Evolutionary conservation across 1,140 invertebrate species (phyloP).

Genomic region (Trichomalopsis sarcophagae): DNA sequence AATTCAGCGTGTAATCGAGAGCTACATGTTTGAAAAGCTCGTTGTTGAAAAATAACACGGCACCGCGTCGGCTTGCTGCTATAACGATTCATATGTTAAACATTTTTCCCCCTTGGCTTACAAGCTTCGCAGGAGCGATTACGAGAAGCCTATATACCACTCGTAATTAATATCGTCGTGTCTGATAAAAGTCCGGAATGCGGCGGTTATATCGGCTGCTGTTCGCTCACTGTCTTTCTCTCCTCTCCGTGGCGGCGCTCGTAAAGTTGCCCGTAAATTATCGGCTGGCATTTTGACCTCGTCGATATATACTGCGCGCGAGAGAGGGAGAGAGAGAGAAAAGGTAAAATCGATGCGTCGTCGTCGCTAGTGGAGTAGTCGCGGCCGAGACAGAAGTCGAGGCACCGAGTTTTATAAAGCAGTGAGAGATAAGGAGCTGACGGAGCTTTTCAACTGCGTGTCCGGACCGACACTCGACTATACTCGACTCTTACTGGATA

Average conservation of each 20-base stretch:
- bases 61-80: no score
- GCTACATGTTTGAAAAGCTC: no score
- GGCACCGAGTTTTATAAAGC: constrained; percentile 2
- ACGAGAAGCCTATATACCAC: no score
- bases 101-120: neutral
- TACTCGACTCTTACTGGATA: neutral
- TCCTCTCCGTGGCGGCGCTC: neutral
- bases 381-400: neutral
- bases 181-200: constrained; percentile 28
- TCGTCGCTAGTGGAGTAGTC: constrained; percentile 2
- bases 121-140: neutral
- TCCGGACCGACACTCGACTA: neutral
- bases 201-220: neutral
- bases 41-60: no score
- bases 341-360: constrained; percentile 34
- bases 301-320: neutral
- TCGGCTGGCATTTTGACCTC: constrained; percentile 41
- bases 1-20: neutral
- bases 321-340: neutral
- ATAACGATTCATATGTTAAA: no score
- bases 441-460: neutral
- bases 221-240: neutral
- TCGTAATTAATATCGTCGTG: constrained; percentile 35
- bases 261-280: constrained; percentile 48
- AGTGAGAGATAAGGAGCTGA: neutral